Percentiles rank a stretch among this genome's conserved stretches.
Conservation (phyloP, 2,888 invertebrate genomes). For the Liodrosophila aerea region DNA sequence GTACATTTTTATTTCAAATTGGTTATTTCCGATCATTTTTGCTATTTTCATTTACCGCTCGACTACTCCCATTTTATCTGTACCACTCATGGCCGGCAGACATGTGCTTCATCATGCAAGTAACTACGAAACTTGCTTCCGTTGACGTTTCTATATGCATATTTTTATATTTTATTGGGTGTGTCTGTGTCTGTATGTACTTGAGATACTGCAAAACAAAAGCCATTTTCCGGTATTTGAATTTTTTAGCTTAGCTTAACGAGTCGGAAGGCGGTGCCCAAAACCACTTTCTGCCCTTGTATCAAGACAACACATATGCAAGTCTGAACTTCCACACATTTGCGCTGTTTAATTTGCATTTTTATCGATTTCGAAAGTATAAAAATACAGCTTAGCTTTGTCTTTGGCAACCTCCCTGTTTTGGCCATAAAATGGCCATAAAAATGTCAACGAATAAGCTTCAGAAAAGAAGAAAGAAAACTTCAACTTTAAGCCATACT, state of each 20-base stretch:
- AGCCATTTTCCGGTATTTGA: constrained; percentile 65
- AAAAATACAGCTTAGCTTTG: constrained; percentile 69
- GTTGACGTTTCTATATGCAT: constrained; percentile 50
- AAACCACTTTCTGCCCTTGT: constrained; percentile 10
- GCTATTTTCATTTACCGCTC: constrained; percentile 68
- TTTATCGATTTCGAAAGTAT: constrained; percentile 69
- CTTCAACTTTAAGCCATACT: constrained; percentile 46
- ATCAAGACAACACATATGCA: constrained; percentile 25
- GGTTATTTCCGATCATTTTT: constrained; percentile 78
- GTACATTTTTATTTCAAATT: constrained; percentile 76
- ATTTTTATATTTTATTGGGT: no score
- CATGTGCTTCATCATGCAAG: constrained; percentile 63
- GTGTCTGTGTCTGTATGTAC: not conserved
- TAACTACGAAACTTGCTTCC: constrained; percentile 65
- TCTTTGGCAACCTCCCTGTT: constrained; percentile 52
- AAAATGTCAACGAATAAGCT: constrained; percentile 72
- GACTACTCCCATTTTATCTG: constrained; percentile 35
- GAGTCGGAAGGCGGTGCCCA: constrained; percentile 18
- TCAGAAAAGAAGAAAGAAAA: constrained; percentile 29
- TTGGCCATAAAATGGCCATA: constrained; percentile 68
- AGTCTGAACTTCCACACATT: constrained; percentile 40
- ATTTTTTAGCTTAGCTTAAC: constrained; percentile 52
- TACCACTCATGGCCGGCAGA: constrained; percentile 11
- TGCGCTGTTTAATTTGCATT: constrained; percentile 75
- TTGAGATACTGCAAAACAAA: constrained; percentile 53